Conservation (phyloP, 2,113 vertebrate genomes). For the Promerops cafer region DNA sequence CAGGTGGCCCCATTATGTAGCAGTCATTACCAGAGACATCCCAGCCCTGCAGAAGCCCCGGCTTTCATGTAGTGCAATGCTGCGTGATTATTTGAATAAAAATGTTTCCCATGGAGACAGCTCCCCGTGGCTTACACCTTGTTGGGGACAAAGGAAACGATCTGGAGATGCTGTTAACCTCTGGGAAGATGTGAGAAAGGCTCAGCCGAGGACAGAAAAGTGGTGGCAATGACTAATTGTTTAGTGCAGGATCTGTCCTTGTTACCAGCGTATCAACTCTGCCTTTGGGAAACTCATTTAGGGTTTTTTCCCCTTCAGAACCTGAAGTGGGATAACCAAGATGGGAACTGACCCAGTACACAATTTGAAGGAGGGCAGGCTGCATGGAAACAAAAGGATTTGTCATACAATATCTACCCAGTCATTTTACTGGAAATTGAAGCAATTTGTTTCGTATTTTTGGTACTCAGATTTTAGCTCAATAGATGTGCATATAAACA, state of each 20-base stretch:
- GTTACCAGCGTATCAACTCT: background rate
- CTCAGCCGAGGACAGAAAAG: background rate
- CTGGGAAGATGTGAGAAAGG: background rate
- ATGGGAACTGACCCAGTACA: background rate
- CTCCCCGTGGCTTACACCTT: background rate
- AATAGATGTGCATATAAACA: background rate
- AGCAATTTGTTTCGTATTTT: background rate
- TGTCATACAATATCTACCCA: background rate
- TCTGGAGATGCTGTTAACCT: background rate
- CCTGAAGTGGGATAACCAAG: background rate
- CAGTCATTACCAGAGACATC: slow-evolving; percentile 21
- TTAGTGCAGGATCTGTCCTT: background rate
- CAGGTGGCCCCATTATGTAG: slow-evolving; percentile 49
- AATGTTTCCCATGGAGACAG: background rate
- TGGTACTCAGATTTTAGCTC: background rate
- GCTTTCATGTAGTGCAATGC: background rate
- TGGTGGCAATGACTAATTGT: background rate
- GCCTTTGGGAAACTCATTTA: background rate
- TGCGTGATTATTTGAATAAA: background rate
- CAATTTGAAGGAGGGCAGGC: background rate
- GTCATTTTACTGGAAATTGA: background rate
- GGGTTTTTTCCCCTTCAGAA: background rate
- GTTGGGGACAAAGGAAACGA: slow-evolving; percentile 9
- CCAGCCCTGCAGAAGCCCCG: background rate
- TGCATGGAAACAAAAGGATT: background rate